Evolutionary conservation across 2,888 invertebrate genomes (phyloP), one percentile per base, ranked within the genome.

Genomic region (Emmelina monodactyla): DNA sequence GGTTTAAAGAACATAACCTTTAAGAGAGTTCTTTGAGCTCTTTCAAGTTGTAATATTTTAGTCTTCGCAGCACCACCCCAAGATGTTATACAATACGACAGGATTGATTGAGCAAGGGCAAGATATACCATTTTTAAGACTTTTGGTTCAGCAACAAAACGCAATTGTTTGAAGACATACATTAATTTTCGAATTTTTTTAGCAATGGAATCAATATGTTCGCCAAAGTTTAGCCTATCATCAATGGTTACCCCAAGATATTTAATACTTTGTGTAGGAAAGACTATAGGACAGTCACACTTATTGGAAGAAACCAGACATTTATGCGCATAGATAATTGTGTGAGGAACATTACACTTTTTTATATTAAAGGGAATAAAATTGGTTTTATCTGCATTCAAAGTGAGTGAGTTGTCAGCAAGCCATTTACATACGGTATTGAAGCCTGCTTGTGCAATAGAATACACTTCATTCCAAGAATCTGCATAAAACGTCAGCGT

Each of bases 101-200:
- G 10, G 3, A 35, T 9, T 12, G 35, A 35, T 22, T 35, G 35
- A 22, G 10, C 11, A 10, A 35, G 30, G 1, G 31, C 28, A 14
- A 35, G 31, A 31, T 35, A 35, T 13, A 35, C 14, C 13, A 19
- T 12, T 7, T 22, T 30, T 5, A 34, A 7, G 6, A 13, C 16
- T 4, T 28, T n/a, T 6, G n/a, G 16, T 25, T 10, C 4, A 14
- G 16, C 34, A n/a, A 28, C 13, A 2, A n/a, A 13, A 14, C 34
- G 14, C n/a, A 34, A 12, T 3, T 12, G 3, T 34, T 34, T 34
- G 12, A 35, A 35, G n/a, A 35, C 30, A 13, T 9, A 31, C 1
- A 35, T 35, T 4, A 35, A 14, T 14, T 35, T 35, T 7, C 30
- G 28, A 10, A 35, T 14, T 25, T 30, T 16, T n/a, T 7, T 6